Percentiles rank a stretch among this genome's conserved stretches.
Evolutionary conservation across 2,113 vertebrate species (phyloP).

Genomic region (Dromaius novaehollandiae): DNA sequence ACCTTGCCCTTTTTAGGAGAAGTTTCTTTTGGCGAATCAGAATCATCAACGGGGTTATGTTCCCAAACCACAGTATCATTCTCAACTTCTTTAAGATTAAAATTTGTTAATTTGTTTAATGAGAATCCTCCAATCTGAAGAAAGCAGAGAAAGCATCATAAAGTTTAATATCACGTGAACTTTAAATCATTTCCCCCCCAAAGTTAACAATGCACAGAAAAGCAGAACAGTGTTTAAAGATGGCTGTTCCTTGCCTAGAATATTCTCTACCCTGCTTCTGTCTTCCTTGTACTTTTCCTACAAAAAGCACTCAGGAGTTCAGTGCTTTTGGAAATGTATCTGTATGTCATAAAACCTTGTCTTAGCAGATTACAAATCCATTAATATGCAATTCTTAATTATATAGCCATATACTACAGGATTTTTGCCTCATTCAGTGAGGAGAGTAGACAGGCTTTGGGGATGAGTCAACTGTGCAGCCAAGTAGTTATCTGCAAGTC

Average conservation of each 20-base stretch:
- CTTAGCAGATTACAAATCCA: not conserved
- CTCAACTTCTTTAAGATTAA: slow-evolving; percentile 80
- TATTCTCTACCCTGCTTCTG: not conserved
- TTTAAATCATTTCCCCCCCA: not conserved
- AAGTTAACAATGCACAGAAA: not conserved
- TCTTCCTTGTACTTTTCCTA: not conserved
- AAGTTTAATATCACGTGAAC: not conserved
- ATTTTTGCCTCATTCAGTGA: not conserved
- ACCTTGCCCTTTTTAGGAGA: slow-evolving; percentile 79
- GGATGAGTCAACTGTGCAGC: fast-evolving
- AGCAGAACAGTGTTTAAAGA: not conserved
- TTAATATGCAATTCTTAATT: not conserved
- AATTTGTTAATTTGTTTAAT: slow-evolving; percentile 79
- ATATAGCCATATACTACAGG: not conserved
- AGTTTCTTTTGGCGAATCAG: slow-evolving; percentile 65
- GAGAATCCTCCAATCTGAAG: slow-evolving; percentile 82
- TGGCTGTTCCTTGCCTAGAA: not conserved
- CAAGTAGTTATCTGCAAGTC: not conserved
- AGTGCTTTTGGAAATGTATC: not conserved
- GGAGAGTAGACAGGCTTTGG: not conserved
- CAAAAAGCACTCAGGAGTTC: not conserved
- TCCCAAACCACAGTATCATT: slow-evolving; percentile 81
- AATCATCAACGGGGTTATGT: slow-evolving; percentile 64
- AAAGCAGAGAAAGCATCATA: not conserved
- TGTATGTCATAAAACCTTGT: not conserved